Percentiles rank a stretch among this genome's conserved stretches.
phyloP scores from a whole-genome alignment of 2,113 vertebrate species.

The Percina caprodes region DNA sequence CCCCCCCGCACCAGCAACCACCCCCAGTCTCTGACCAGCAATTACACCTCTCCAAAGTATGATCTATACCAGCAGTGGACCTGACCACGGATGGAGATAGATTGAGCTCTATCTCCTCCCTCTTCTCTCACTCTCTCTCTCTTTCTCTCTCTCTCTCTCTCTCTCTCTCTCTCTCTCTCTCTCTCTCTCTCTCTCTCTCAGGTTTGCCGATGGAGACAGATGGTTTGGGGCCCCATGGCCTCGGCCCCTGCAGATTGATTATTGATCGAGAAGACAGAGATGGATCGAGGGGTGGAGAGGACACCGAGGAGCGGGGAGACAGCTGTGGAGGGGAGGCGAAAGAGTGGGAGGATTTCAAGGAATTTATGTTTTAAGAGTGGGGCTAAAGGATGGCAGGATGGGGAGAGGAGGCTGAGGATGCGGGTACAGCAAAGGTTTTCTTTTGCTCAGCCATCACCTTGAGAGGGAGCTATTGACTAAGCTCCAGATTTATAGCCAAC shows the following conservation, averaged over 20 bases:
- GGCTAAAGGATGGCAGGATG: slow-evolving; percentile 51
- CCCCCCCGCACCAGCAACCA: slow-evolving; percentile 43
- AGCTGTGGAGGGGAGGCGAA: slow-evolving; percentile 50
- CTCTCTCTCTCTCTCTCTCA: slow-evolving; percentile 37
- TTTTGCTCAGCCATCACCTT: slow-evolving; percentile 62
- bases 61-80: slow-evolving; percentile 83
- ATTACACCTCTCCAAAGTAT: slow-evolving; percentile 88
- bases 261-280: slow-evolving; percentile 88
- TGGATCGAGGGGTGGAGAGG: slow-evolving; percentile 82
- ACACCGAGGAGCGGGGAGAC: slow-evolving; percentile 44
- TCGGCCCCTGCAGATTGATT: slow-evolving; percentile 86
- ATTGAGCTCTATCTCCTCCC: slow-evolving; percentile 76
- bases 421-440: slow-evolving; percentile 44
- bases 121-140: slow-evolving; percentile 37
- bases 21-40: slow-evolving; percentile 81
- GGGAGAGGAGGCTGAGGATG: slow-evolving; percentile 28
- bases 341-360: slow-evolving; percentile 73
- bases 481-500: slow-evolving; percentile 51
- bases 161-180: slow-evolving; percentile 28
- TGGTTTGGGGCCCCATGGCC: slow-evolving; percentile 74
- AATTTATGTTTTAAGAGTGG: slow-evolving; percentile 75
- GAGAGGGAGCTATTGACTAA: slow-evolving; percentile 78
- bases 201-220: slow-evolving; percentile 84
- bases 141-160: slow-evolving; percentile 21
- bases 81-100: slow-evolving; percentile 81